Base-by-base conservation (phyloP, 1,140 invertebrate species). In the Triops longicaudatus region DNA sequence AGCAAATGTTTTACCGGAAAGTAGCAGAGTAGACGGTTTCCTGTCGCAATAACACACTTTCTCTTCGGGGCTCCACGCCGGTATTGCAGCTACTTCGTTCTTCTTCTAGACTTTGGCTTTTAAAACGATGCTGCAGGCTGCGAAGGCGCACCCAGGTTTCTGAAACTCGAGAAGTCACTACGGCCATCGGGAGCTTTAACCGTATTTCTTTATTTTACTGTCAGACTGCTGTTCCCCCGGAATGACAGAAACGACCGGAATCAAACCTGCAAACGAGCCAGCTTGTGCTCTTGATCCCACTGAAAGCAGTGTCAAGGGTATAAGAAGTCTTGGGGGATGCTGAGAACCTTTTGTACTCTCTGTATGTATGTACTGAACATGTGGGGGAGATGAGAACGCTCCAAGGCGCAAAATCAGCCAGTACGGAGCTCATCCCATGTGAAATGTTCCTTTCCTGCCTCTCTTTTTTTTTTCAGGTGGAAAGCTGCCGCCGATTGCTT, bases 241-340 rank as follows among this genome's bases (percentile, higher is more conserved):
- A 37, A 7, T 37, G 31, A 37, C 31, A 37, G 7, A 37, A 37
- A 37, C 31, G 31, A 37, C 31, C 31, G 31, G 31, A 37, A 37
- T 37, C 31, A 37, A 37, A 63, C 50, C 50, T 22, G n/a, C 31
- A 63, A 63, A 63, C 50, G 50, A 63, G 50, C 50, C 5, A 63
- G 22, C 50, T 22, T 63, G 50, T 63, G 50, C 50, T 63, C 50
- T 63, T 63, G 50, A 14, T 63, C 50, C 50, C 50, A 63, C 50
- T 63, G 50, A 63, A 63, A 63, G 50, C 50, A n/a, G 50, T 63
- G n/a, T 22, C 10, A 63, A 14, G 50, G 50, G 50, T 63, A 63
- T 22, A 63, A 22, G 50, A 63, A 63, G 50, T 63, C 50, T 63
- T 63, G 50, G 50, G 50, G 50, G n/a, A 63, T n/a, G 50, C 50